Base-by-base conservation (phyloP, 1,140 invertebrate species). In the Spodoptera frugiperda region DNA sequence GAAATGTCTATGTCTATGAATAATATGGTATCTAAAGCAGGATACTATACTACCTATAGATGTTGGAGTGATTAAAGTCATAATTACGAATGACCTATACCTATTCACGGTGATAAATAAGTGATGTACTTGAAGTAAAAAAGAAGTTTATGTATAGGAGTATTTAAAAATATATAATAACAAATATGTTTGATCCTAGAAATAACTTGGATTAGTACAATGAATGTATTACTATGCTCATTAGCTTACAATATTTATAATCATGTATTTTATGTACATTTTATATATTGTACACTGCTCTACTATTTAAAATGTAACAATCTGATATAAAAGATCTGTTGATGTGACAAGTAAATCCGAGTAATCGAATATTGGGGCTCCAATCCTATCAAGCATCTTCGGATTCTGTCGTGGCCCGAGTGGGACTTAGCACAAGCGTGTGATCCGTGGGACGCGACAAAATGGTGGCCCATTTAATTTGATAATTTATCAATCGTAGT, bases 171-270 rank as follows among this genome's bases (percentile, higher is more conserved):
- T 51, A 68, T 51, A 14, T 21, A 65, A 33, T 49, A 33, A 48
- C 10, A 61, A 65, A 53, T 25, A 30, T 46, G 12, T 71, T 72
- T 57, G 30, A 17, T 72, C 48, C 49, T 70, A 70, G 65, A 53
- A 30, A 17, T 70, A 33, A 51, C 65, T 33, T 54, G 48, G 21
- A 68, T 21, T 57, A 57, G 53, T 25, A 57, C 33, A 57, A 57
- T 71, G 53, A 70, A 71, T 71, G 68, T 71, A 71, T 71, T 55
- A 54, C 10, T 46, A 54, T 72, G 68, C 68, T 72, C 68, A 72
- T 72, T 72, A 57, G 68, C 68, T 72, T 72, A 72, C 68, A 57
- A 53, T 72, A 54, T 70, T 72, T 72, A 54, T 72, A 72, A 72
- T 19, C 51, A 72, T 72, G 51, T 70, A 70, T 70, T 70, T 70